Conservation (phyloP, 2,888 invertebrate genomes). For the Sinelater perroti region DNA sequence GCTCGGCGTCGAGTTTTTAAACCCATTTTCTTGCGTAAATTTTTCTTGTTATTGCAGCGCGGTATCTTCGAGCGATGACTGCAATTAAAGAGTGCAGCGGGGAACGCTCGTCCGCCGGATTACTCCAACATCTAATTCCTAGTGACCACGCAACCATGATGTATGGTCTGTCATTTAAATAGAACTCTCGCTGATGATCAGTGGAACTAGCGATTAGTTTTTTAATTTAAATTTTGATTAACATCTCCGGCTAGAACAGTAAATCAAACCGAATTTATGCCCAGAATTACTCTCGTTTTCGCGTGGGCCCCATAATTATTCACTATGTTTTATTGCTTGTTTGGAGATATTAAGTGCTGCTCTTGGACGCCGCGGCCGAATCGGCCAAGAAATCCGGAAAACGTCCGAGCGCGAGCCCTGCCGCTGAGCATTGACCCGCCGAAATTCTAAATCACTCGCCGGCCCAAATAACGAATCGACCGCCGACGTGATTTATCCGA, state of each 20-base stretch:
- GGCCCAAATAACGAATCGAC: constrained; percentile 13
- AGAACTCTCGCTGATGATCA: not conserved
- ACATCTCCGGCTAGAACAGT: not conserved
- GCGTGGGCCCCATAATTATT: constrained; percentile 17
- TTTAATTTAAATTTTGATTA: constrained; percentile 21
- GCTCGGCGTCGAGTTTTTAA: too few relatives aligned
- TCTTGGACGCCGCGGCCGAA: not conserved
- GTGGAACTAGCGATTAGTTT: constrained; percentile 4
- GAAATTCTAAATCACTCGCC: not conserved
- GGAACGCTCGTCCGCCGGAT: too few relatives aligned
- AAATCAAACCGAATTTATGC: constrained; percentile 7
- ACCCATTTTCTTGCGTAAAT: too few relatives aligned
- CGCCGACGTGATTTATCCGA: constrained; percentile 29
- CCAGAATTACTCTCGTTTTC: constrained; percentile 6
- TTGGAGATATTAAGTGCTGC: constrained; percentile 7
- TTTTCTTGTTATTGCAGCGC: too few relatives aligned
- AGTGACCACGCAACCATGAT: too few relatives aligned
- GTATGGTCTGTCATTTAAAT: not conserved
- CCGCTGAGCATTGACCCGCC: constrained; percentile 1
- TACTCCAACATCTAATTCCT: too few relatives aligned
- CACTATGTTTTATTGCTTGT: constrained; percentile 8
- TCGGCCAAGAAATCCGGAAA: too few relatives aligned
- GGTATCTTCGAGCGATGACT: too few relatives aligned
- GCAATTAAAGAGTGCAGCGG: too few relatives aligned
- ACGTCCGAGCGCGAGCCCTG: not conserved